Base-by-base conservation (phyloP, 2,888 invertebrate genomes). In the Mesopsocus fuscifrons region DNA sequence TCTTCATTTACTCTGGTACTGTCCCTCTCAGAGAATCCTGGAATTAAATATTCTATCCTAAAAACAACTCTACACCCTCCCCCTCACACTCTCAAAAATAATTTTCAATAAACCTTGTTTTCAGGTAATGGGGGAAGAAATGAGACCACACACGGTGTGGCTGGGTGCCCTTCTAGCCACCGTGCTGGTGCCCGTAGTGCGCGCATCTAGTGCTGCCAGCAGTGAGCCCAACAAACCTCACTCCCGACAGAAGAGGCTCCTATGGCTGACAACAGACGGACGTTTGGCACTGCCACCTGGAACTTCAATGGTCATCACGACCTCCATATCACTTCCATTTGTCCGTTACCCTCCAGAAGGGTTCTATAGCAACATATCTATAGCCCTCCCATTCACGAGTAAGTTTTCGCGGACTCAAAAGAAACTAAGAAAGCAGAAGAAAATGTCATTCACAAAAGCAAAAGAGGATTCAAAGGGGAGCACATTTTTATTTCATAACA, bases 261-360 rank as follows among this genome's bases (percentile, higher is more conserved):
- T 87, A 34, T 84, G 84, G 85, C 72, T 87, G 49, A 85, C 85
- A 8, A 78, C 81, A 49, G 85, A 85, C 57, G 84, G 85, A 2
- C 66, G 85, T 4, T 61, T 87, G 53, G 85, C 85, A 1, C 57
- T 87, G 50, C 87, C 87, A 2, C 87, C 85, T 1, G 84, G 84
- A 34, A 84, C 85, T 0, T 67, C 77, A 2, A 67, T 87, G 62
- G 71, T 78, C 20, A 77, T 85, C 50, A 73, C 81, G 3, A 85
- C 85, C 8, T 82, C 85, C 3, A 59, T 85, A 34, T 77, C 83
- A 3, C 64, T 85, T 65, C 85, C 85, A 8, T 75, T 85, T 53
- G 81, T 85, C 3, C 65, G 85, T 52, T 79, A 85, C 65, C 85
- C 85, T 6, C 84, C 83, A 0, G 77, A 80, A 54, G 85, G 85